Evolutionary conservation across 2,113 vertebrate genomes (phyloP).

Genomic region (Engystomops pustulosus): DNA sequence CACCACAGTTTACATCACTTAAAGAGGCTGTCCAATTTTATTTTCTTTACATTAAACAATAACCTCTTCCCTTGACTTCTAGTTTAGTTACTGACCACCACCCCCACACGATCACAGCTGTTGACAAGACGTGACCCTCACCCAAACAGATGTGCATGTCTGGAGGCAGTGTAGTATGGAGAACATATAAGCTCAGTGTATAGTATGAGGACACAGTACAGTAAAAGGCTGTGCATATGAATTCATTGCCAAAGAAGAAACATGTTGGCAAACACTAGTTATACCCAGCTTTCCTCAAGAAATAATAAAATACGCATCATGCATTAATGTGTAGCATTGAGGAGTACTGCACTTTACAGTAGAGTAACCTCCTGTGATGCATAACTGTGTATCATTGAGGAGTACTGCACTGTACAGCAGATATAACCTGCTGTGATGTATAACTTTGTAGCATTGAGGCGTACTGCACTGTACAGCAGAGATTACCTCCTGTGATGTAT

Average conservation of each 20-base stretch:
- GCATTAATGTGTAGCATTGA: no score
- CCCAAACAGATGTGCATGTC: neutral
- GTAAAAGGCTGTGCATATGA: neutral
- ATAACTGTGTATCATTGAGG: neutral
- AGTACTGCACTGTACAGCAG: neutral
- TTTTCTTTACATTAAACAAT: constrained; percentile 1
- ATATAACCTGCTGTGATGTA: neutral
- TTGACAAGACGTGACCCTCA: neutral
- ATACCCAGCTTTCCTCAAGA: no score
- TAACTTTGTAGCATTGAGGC: no score
- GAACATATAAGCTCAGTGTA: neutral
- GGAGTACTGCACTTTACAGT: no score
- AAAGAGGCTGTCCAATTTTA: neutral
- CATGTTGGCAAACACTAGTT: no score
- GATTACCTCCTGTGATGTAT: no score
- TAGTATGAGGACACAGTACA: neutral
- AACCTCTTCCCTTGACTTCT: neutral
- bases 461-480: no score
- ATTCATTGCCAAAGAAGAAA: no score
- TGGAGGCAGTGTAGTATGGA: neutral
- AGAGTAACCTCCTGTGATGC: no score
- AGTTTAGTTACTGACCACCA: neutral
- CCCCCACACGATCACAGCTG: neutral
- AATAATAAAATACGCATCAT: no score
- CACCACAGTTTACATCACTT: neutral